Evolutionary conservation across 1,140 invertebrate genomes (phyloP), one percentile per base, ranked within the genome.

Genomic region (Pseudomyrmex flavicornis): DNA sequence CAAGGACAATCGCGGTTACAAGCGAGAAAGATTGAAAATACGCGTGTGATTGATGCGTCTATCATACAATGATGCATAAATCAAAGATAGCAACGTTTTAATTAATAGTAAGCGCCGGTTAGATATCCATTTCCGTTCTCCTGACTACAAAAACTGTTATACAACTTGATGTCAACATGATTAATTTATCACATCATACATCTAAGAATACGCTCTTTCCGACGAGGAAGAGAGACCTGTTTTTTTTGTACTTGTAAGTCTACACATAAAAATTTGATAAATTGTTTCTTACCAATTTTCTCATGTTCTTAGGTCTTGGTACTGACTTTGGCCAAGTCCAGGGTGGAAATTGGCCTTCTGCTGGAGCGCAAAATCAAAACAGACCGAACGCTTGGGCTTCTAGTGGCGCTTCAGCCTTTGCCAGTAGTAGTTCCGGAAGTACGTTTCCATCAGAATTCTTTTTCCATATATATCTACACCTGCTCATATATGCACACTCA

Each of bases 61-160:
- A 66, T 62, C 56, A 50, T 56, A 80, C 74, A 74, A 87, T 88
- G 62, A 88, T 73, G 65, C 70, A 87, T 82, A 84, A 85, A 87
- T 88, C 75, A 84, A 35, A 84, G 61, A n/a, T 52, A 26, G n/a
- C 2, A 50, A 15, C 8, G 5, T 75, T 54, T 65, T 80, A 88
- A 88, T 87, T 88, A 86, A 72, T 69, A 69, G 17, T 54, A 79
- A 87, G 63, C 66, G 15, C n/a, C 61, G 58, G 26, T 61, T 26
- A 68, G 10, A 26, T 26, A 56, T 50, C 48, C 44, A 58, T 59
- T 86, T 86, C 68, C 82, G 82, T 54, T 61, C 26, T 77, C 56
- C 35, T 70, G 48, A 56, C 65, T 61, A 52, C 17, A 10, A 63
- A 20, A 15, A 20, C 26, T 22, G 56, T 82, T 86, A 22, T 15